Evolutionary conservation across 2,888 invertebrate genomes (phyloP).

Genomic region (Zaprionus lineosus): DNA sequence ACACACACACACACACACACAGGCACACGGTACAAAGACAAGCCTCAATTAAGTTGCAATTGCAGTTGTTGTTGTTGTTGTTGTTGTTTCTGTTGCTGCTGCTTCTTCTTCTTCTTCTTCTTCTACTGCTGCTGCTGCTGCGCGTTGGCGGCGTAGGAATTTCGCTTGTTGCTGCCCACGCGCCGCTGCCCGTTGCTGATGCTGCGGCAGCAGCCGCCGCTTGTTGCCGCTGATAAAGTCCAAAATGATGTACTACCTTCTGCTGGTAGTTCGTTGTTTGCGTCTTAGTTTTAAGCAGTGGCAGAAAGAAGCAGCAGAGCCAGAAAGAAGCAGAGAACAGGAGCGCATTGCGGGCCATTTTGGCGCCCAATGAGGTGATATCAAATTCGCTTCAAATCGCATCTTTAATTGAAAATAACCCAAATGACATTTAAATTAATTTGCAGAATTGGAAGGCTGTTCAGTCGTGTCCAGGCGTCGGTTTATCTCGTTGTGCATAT

Average conservation of each 20-base stretch:
- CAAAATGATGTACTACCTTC: conserved; percentile 75
- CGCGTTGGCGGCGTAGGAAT: conserved; percentile 62
- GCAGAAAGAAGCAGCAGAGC: too few relatives aligned
- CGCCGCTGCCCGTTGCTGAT: conserved; percentile 45
- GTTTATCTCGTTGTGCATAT: conserved; percentile 29
- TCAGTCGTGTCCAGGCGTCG: too few relatives aligned
- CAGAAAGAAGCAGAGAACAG: conserved; percentile 25
- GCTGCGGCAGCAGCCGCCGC: conserved; percentile 28
- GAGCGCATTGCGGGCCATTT: conserved; percentile 53
- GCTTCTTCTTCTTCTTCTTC: conserved; percentile 20
- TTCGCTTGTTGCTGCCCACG: conserved; percentile 56
- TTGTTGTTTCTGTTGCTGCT: conserved; percentile 19
- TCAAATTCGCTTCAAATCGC: too few relatives aligned
- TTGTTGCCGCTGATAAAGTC: conserved; percentile 72
- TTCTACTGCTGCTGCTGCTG: conserved; percentile 30
- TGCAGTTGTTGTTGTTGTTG: conserved; percentile 53
- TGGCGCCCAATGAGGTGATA: too few relatives aligned
- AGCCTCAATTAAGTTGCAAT: conserved; percentile 79
- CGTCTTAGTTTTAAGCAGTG: conserved; percentile 32
- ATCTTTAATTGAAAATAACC: too few relatives aligned
- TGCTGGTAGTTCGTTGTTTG: conserved; percentile 49
- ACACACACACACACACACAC: conserved; percentile 13
- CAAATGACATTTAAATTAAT: too few relatives aligned
- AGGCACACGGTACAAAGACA: conserved; percentile 58
- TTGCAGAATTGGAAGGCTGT: too few relatives aligned